Evolutionary conservation across 2,888 invertebrate genomes (phyloP).

Genomic region (Pantelozetes paolii): DNA sequence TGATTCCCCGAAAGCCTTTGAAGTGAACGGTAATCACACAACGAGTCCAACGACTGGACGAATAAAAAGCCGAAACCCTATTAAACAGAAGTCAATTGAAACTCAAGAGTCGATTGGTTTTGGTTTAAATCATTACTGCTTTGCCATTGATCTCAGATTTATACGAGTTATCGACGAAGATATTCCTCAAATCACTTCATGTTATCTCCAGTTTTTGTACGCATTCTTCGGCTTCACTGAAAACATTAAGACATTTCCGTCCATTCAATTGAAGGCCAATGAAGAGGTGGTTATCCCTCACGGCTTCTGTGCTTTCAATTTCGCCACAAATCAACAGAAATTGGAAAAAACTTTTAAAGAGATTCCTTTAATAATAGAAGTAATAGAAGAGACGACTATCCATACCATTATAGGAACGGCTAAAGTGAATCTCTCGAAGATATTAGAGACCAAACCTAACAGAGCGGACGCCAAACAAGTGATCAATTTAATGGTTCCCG

Average conservation of each 20-base stretch:
- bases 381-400: slow-evolving; percentile 23
- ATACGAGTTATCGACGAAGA: not conserved
- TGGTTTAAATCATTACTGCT: slow-evolving; percentile 39
- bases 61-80: not conserved
- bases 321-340: slow-evolving; percentile 40
- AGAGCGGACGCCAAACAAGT: slow-evolving; percentile 20
- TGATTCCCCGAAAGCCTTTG: not conserved
- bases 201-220: slow-evolving; percentile 41
- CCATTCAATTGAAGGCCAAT: not conserved
- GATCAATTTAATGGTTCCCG: slow-evolving; percentile 8
- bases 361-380: slow-evolving; percentile 37
- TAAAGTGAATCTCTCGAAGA: slow-evolving; percentile 8
- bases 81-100: not conserved
- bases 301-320: slow-evolving; percentile 43
- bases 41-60: too few relatives aligned
- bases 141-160: slow-evolving; percentile 41
- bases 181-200: slow-evolving; percentile 8
- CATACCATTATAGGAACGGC: slow-evolving; percentile 39
- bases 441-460: not conserved
- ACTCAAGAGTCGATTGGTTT: not conserved
- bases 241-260: slow-evolving; percentile 40
- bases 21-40: not conserved
- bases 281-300: slow-evolving; percentile 32
- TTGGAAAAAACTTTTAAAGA: slow-evolving; percentile 33
- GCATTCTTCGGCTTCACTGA: slow-evolving; percentile 40